phyloP scores from a whole-genome alignment of 2,888 invertebrate species.

The Onthophagus sagittarius region DNA sequence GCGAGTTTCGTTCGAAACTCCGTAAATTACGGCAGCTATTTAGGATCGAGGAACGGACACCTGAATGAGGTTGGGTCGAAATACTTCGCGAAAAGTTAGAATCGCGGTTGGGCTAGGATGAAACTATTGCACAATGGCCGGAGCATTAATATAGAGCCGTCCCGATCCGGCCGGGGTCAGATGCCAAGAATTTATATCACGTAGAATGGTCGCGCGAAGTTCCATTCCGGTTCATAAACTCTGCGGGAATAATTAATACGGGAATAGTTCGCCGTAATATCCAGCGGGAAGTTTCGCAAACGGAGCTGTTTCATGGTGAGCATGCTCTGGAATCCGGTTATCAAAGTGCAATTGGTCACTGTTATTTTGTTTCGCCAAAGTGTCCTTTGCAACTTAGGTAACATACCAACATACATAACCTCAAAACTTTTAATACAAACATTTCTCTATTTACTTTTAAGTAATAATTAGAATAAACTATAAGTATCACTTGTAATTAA shows the following conservation, averaged over 20 bases:
- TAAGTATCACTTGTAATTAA: too few relatives aligned
- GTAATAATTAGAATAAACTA: too few relatives aligned
- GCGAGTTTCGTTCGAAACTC: constrained; percentile 13
- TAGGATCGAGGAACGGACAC: constrained; percentile 8
- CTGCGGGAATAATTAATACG: constrained; percentile 11
- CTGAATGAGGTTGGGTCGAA: constrained; percentile 5
- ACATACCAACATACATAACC: too few relatives aligned
- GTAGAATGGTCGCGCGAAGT: constrained; percentile 10
- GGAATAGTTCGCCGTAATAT: constrained; percentile 3
- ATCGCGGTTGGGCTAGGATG: not conserved
- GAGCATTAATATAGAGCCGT: constrained; percentile 20
- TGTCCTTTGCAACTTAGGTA: not conserved
- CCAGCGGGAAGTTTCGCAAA: not conserved
- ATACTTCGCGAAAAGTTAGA: constrained; percentile 6
- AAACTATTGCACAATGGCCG: constrained; percentile 19
- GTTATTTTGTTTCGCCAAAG: not conserved
- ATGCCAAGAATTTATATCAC: constrained; percentile 23
- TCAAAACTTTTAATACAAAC: too few relatives aligned
- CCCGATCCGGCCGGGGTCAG: constrained; percentile 16
- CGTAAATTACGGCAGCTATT: constrained; percentile 5
- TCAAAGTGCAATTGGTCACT: not conserved
- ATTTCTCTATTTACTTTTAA: too few relatives aligned
- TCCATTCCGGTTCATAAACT: constrained; percentile 13
- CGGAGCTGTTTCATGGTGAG: not conserved
- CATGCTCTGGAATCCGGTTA: not conserved